These are phyloP conservation scores for Linyphia triangularis DNA, from an alignment of 2,888 invertebrate genomes.

Conservation along the genomic window DNA sequence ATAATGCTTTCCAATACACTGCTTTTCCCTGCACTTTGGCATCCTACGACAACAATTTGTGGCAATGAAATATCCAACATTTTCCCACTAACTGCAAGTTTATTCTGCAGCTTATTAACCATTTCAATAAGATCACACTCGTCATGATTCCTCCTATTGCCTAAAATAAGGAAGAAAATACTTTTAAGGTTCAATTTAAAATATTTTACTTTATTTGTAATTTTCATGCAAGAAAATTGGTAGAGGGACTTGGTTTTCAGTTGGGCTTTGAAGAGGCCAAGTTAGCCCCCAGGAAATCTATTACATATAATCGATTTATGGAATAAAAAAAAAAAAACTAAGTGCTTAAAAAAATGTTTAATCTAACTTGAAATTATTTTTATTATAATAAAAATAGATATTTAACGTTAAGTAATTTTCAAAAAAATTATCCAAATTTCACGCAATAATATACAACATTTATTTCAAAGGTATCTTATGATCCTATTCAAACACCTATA, in stretches of 20 bases:
- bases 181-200: neutral
- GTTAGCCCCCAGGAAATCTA: no score
- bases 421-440: no score
- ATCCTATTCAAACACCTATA: no score
- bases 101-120: constrained; percentile 56
- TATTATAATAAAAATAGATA: no score
- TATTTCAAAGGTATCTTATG: no score
- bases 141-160: neutral
- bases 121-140: constrained; percentile 20
- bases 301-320: no score
- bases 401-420: no score
- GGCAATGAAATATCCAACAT: constrained; percentile 43
- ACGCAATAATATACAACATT: no score
- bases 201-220: neutral
- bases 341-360: no score
- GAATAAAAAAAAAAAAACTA: no score
- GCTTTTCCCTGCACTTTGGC: constrained; percentile 65
- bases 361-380: no score
- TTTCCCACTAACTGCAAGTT: constrained; percentile 30
- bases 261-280: neutral
- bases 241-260: neutral
- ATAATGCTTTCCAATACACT: constrained; percentile 65
- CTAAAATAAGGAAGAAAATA: neutral
- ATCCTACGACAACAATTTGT: constrained; percentile 65
- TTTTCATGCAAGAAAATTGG: no score